Conservation (phyloP, 1,140 invertebrate genomes). For the Brevipalpus yothersi region DNA sequence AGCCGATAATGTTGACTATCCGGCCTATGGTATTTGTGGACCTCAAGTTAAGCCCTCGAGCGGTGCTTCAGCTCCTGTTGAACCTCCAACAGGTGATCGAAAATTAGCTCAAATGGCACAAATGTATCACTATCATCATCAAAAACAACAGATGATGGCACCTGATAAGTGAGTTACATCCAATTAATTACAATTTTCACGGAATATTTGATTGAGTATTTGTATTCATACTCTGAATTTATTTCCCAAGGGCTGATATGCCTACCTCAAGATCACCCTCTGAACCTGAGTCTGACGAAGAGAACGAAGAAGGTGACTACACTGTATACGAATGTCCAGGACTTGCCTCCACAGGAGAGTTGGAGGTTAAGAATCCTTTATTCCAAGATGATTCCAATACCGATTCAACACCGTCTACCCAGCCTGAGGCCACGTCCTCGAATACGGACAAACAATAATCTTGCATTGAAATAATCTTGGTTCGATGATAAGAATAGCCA, state of each 20-base stretch:
- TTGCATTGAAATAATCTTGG: background rate
- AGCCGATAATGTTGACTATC: slow-evolving; percentile 76
- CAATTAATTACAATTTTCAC: too few relatives aligned
- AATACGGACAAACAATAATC: background rate
- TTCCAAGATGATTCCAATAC: slow-evolving; percentile 58
- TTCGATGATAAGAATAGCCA: background rate
- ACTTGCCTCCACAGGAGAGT: slow-evolving; percentile 75
- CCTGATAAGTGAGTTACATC: slow-evolving; percentile 27
- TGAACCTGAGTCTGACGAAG: slow-evolving; percentile 60
- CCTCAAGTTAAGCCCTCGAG: slow-evolving; percentile 22
- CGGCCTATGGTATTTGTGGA: slow-evolving; percentile 80
- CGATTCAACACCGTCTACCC: background rate
- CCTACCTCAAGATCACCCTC: slow-evolving; percentile 33
- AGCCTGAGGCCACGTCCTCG: background rate
- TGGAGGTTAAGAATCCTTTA: slow-evolving; percentile 93
- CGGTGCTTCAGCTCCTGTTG: background rate
- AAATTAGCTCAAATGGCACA: slow-evolving; percentile 85
- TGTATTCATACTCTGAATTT: slow-evolving; percentile 18
- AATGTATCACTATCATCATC: slow-evolving; percentile 97
- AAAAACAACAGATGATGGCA: slow-evolving; percentile 75
- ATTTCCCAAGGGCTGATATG: too few relatives aligned
- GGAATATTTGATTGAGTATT: background rate
- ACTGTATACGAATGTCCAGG: slow-evolving; percentile 96
- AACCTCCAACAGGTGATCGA: slow-evolving; percentile 30
- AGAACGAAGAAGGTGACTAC: slow-evolving; percentile 90